These are phyloP conservation scores for Aplodontia rufa DNA, from an alignment of 2,113 vertebrate genomes.

Conservation along the genomic window DNA sequence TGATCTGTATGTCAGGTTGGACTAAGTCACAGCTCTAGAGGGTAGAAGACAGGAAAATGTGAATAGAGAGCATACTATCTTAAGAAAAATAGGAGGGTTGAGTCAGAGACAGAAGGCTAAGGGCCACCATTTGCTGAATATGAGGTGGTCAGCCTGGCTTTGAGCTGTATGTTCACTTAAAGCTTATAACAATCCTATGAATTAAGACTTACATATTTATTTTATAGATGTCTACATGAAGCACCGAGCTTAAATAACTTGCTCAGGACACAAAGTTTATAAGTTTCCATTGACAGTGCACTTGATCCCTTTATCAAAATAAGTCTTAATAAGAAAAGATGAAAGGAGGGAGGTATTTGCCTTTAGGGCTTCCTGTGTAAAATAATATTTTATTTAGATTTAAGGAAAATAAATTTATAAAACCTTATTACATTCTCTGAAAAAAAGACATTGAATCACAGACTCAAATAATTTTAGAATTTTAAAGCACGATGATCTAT, in stretches of 20 bases:
- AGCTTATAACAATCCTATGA: not conserved
- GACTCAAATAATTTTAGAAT: not conserved
- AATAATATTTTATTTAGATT: slow-evolving; percentile 26
- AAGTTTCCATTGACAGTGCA: not conserved
- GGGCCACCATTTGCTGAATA: not conserved
- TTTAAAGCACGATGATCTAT: not conserved
- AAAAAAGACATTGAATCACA: not conserved
- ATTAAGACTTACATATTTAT: not conserved
- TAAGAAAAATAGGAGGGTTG: not conserved
- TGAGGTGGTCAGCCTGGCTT: not conserved
- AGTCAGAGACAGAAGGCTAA: not conserved
- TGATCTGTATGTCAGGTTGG: not conserved
- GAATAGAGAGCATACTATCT: not conserved
- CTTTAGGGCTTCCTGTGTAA: not conserved
- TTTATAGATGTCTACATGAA: not conserved
- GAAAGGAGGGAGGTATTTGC: not conserved
- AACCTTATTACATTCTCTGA: not conserved
- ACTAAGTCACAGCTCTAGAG: not conserved
- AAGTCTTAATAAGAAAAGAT: not conserved
- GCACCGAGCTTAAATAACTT: not conserved
- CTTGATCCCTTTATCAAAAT: not conserved
- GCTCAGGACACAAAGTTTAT: not conserved
- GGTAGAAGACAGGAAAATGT: not conserved
- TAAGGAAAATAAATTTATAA: slow-evolving; percentile 9
- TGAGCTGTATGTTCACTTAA: not conserved